These are phyloP conservation scores for Phenganax stokvisi DNA, from an alignment of 92 coral and sea anemone genomes.

Conservation along the genomic window DNA sequence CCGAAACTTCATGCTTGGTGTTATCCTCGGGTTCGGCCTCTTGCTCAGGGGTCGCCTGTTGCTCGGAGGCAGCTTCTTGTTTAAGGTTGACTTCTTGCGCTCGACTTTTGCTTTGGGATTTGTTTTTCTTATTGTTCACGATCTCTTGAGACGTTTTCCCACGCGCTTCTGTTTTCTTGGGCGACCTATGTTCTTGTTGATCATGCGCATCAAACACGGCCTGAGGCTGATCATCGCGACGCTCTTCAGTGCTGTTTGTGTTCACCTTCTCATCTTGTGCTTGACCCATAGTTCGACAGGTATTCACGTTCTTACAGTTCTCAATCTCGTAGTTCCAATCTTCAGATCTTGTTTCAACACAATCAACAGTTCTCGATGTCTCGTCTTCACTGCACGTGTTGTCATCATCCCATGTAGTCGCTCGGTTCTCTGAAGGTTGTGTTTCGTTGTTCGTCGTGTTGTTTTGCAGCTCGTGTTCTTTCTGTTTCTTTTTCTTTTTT, in stretches of 20 bases:
- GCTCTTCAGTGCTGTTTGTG: slow-evolving; percentile 36
- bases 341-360: background rate
- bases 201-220: slow-evolving; percentile 36
- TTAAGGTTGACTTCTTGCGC: background rate
- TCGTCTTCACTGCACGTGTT: slow-evolving; percentile 45
- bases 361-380: slow-evolving; percentile 2
- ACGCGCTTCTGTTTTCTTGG: slow-evolving; percentile 19
- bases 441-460: slow-evolving; percentile 57
- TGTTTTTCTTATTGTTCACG: slow-evolving; percentile 20
- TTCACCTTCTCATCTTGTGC: slow-evolving; percentile 26
- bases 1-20: background rate
- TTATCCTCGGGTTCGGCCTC: background rate
- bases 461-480: slow-evolving; percentile 57
- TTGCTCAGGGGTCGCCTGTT: slow-evolving; percentile 8
- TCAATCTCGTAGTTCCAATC: slow-evolving; percentile 12
- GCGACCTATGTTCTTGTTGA: slow-evolving; percentile 21
- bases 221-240: slow-evolving; percentile 37
- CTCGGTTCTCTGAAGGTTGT: slow-evolving; percentile 85
- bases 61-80: background rate
- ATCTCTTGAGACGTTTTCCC: slow-evolving; percentile 6
- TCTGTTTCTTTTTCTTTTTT: slow-evolving; percentile 78
- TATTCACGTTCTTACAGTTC: slow-evolving; percentile 13
- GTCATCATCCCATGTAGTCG: slow-evolving; percentile 57
- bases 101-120: background rate
- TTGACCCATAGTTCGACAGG: slow-evolving; percentile 39